Conservation (phyloP, 2,113 vertebrate genomes). For the Columbina picui region DNA sequence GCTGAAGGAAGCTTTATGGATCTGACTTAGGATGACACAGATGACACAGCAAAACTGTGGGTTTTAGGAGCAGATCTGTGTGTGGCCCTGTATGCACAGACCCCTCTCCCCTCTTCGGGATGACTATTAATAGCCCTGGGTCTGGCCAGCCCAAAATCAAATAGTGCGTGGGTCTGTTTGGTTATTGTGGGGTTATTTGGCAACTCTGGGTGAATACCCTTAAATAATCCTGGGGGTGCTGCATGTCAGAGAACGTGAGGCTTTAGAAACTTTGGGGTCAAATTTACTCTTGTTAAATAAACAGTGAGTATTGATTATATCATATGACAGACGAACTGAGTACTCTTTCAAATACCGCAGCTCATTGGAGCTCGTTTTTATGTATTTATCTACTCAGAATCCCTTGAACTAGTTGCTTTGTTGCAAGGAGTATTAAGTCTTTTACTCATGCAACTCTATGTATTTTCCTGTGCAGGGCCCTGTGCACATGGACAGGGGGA, state of each 20-base stretch:
- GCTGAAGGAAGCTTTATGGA: not conserved
- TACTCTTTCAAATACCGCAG: not conserved
- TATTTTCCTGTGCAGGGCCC: not conserved
- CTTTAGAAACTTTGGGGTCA: constrained; percentile 10
- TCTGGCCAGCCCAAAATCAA: not conserved
- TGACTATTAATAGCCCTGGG: not conserved
- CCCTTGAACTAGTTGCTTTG: not conserved
- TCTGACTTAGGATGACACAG: not conserved
- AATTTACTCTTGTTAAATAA: constrained; percentile 34
- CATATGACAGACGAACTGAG: not conserved
- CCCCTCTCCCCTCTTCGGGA: not conserved
- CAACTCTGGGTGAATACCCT: not conserved
- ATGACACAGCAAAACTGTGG: fast-evolving
- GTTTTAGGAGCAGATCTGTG: not conserved
- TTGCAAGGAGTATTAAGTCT: not conserved
- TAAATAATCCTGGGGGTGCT: not conserved
- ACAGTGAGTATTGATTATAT: constrained; percentile 7
- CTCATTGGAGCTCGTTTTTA: not conserved
- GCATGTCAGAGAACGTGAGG: not conserved
- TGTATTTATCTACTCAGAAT: not conserved
- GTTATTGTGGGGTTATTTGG: not conserved
- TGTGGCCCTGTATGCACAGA: not conserved
- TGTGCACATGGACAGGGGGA: not conserved
- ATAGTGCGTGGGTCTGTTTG: not conserved
- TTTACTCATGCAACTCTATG: not conserved